Conservation (phyloP, 2,113 vertebrate genomes). For the Hydropotes inermis region DNA sequence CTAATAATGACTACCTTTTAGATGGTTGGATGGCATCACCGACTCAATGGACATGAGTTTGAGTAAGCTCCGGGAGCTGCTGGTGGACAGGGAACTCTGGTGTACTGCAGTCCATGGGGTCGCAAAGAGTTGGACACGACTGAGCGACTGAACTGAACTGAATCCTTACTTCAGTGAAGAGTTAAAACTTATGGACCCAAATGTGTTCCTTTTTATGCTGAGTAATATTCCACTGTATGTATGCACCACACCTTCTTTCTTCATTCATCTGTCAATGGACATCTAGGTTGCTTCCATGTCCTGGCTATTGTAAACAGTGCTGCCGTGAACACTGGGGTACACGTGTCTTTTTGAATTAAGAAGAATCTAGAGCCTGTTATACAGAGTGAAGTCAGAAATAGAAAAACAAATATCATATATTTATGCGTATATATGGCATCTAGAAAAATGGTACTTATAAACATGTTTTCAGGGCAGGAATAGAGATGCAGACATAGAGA, state of each 20-base stretch:
- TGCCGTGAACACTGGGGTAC: not conserved
- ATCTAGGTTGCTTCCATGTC: not conserved
- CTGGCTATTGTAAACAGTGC: not conserved
- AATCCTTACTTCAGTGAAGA: not conserved
- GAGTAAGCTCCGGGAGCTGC: not conserved
- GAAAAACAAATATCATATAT: not conserved
- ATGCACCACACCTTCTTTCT: not conserved
- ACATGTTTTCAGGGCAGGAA: not conserved
- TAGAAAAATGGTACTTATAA: not conserved
- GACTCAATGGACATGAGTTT: not conserved
- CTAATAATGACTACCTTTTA: not conserved
- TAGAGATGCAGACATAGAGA: not conserved
- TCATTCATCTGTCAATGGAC: not conserved
- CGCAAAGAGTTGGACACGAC: not conserved
- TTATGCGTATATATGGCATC: not conserved
- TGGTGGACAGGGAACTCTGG: not conserved
- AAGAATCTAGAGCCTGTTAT: not conserved
- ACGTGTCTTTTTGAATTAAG: not conserved
- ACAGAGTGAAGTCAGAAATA: not conserved
- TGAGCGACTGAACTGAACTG: not conserved
- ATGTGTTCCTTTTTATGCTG: not conserved
- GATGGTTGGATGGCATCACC: not conserved
- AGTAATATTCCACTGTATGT: not conserved
- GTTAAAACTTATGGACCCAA: not conserved
- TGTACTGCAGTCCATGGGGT: not conserved